Conservation (phyloP, 2,113 vertebrate genomes). For the Leptocoma aspasia region DNA sequence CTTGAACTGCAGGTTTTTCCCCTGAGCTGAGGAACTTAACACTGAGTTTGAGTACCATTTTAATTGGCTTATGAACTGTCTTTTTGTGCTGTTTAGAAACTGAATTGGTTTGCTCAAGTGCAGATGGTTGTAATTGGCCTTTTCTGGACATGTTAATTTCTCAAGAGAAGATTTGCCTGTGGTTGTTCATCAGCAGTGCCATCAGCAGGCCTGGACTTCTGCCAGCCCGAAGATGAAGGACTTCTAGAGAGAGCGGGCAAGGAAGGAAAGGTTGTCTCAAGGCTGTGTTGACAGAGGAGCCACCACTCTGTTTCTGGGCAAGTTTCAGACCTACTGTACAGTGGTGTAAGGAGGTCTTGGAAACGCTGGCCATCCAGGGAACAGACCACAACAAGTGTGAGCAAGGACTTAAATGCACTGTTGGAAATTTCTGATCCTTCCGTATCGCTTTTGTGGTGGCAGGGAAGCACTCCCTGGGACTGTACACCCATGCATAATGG, state of each 20-base stretch:
- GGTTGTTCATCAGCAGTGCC: background rate
- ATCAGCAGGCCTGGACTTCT: background rate
- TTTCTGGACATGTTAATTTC: background rate
- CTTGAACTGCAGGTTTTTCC: background rate
- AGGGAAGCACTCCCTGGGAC: background rate
- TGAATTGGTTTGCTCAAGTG: background rate
- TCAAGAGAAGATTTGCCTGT: background rate
- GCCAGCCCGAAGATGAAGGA: background rate
- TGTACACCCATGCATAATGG: rapidly evolving
- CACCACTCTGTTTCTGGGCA: background rate
- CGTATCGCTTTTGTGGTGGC: background rate
- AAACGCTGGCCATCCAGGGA: background rate
- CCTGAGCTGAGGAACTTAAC: background rate
- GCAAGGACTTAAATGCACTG: background rate
- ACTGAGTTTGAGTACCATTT: background rate
- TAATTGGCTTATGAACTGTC: background rate
- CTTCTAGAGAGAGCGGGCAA: rapidly evolving
- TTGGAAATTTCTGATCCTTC: background rate
- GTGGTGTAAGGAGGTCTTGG: background rate
- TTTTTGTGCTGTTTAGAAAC: background rate
- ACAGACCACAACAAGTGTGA: background rate
- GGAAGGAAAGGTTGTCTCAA: background rate
- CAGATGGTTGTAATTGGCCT: background rate
- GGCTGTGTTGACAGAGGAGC: background rate
- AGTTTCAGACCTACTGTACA: background rate